phyloP scores from a whole-genome alignment of 2,888 invertebrate species.

The Phorcus lineatus region DNA sequence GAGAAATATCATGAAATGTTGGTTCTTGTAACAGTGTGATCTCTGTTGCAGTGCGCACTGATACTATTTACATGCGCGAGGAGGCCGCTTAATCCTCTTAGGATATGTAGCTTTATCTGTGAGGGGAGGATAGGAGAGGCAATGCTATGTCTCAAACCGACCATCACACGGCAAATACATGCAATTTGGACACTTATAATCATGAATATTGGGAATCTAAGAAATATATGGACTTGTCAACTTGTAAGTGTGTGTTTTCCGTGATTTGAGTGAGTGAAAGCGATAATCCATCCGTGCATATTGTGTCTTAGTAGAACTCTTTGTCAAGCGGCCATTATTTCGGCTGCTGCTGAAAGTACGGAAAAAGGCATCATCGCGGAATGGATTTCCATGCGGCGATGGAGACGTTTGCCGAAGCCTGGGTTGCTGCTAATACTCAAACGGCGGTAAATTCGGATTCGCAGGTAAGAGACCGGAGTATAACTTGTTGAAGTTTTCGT shows the following conservation, averaged over 20 bases:
- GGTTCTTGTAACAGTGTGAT: background rate
- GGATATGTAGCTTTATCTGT: conserved; percentile 63
- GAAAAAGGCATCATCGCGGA: background rate
- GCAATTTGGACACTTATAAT: conserved; percentile 4
- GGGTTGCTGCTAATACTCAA: conserved; percentile 91
- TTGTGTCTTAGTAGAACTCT: conserved; percentile 27
- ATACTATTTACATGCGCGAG: conserved; percentile 49
- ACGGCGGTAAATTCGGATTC: conserved; percentile 63
- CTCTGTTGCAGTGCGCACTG: background rate
- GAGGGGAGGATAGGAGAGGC: conserved; percentile 55
- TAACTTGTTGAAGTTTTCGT: conserved; percentile 33
- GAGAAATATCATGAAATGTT: background rate
- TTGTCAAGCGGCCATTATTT: conserved; percentile 26
- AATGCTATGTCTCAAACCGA: conserved; percentile 27
- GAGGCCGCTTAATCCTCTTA: conserved; percentile 68
- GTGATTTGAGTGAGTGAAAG: conserved; percentile 23
- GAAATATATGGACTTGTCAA: conserved; percentile 13
- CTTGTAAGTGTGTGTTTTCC: conserved; percentile 5
- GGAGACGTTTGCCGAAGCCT: conserved; percentile 98
- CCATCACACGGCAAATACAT: background rate
- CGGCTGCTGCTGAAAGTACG: conserved; percentile 5
- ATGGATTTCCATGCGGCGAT: conserved; percentile 99
- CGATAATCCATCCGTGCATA: conserved; percentile 36
- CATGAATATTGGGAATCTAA: conserved; percentile 2
- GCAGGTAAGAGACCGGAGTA: conserved; percentile 33